Conservation (phyloP, 2,888 invertebrate species). For the Cryptus viduatorius region DNA sequence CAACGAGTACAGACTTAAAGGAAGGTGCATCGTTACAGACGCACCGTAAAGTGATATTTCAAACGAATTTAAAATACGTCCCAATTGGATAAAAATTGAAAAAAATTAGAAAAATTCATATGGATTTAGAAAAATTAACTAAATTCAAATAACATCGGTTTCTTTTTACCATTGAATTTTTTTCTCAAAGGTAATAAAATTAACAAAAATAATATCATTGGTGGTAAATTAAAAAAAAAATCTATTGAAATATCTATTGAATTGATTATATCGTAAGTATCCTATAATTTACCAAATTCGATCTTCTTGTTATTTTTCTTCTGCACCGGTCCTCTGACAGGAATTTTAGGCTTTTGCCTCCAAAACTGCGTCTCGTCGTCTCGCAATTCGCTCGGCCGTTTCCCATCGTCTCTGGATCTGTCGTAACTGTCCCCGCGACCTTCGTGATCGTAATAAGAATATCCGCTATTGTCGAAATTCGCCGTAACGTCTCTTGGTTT, state of each 20-base stretch:
- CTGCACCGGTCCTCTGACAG: constrained; percentile 63
- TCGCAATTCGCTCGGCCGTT: constrained; percentile 66
- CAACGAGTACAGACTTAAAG: background rate
- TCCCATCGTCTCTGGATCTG: constrained; percentile 61
- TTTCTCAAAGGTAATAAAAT: background rate
- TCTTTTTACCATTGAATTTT: too few relatives aligned
- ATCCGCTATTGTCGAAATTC: constrained; percentile 73
- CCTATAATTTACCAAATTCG: constrained; percentile 73
- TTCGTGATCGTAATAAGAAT: constrained; percentile 74
- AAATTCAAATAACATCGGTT: too few relatives aligned
- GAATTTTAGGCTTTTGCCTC: constrained; percentile 74
- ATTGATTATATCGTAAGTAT: background rate
- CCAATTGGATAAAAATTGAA: too few relatives aligned
- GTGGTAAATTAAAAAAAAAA: constrained; percentile 18
- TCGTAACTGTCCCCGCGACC: constrained; percentile 66
- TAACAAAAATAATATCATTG: background rate
- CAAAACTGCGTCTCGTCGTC: constrained; percentile 77
- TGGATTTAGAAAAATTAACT: too few relatives aligned
- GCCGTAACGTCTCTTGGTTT: constrained; percentile 58
- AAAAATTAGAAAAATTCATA: too few relatives aligned
- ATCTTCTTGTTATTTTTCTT: constrained; percentile 74
- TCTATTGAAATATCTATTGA: too few relatives aligned
- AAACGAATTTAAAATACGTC: too few relatives aligned
- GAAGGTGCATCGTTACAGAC: too few relatives aligned
- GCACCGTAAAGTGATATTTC: too few relatives aligned